Base-by-base conservation (phyloP, 1,140 invertebrate genomes). In the Apis laboriosa region DNA sequence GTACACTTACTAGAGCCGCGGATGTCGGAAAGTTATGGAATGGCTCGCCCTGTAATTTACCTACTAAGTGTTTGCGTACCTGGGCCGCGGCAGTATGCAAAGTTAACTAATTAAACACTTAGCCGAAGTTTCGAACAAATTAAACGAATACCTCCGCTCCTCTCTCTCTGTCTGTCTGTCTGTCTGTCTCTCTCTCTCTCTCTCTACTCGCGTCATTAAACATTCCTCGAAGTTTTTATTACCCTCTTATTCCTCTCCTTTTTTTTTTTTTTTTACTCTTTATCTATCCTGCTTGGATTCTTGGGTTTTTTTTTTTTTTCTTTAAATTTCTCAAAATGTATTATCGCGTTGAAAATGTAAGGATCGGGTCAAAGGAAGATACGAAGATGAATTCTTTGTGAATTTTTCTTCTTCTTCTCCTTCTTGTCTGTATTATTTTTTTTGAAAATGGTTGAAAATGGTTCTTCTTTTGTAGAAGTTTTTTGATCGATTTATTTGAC, bases 71-170 rank as follows among this genome's bases (percentile, higher is more conserved):
- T 92, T 92, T 91, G 91, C 87, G 81, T 89, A 90, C 84, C 88
- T 84, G 85, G 84, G 76, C 58, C 28, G 72, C 75, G 83, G 58
- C 85, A 85, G 86, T 88, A 88, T 86, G 87, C 89, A 90, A 91
- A 92, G 90, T 92, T 92, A 92, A 89, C 91, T 92, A 92, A 92
- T 92, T 92, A 92, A 92, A 92, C 88, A 92, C 88, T 91, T 90
- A 89, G 90, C 86, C 86, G 77, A 90, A 91, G 88, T 90, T 92
- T 87, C 87, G 74, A 90, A 91, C 89, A 89, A 92, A 91, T 92
- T 91, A 87, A 91, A 92, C 87, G 88, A 91, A 92, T 92, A 86
- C 84, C 83, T 17, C 49, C 21, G 5, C 21, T 17, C 74, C 43
- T 9, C 15, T 51, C 67, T 17, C 24, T 12, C 72, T 9, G 9